Evolutionary conservation across 2,888 invertebrate species (phyloP), one percentile per base, ranked within the genome.

Genomic region (Mythimna pallens): DNA sequence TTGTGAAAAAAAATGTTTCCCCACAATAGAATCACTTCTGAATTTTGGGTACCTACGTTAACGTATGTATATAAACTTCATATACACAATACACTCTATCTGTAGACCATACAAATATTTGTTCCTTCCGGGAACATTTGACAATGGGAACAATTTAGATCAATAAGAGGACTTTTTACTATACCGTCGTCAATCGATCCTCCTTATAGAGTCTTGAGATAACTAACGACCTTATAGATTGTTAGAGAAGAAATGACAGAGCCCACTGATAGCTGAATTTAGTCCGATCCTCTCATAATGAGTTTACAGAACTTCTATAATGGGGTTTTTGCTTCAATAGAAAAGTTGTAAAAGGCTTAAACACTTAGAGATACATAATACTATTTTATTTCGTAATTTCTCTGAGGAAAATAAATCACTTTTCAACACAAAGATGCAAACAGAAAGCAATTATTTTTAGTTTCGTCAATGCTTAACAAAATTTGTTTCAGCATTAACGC

Each of bases 231-330:
- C 80, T 65, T 36, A 43, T 30, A 57, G 34, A 61, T 68, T 47
- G n/a, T 68, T 58, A 57, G 17, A 57, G 25, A 65, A 80, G 63
- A 62, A 57, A 63, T 81, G 81, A 69, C 81, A 78, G 30, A 43
- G 52, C 65, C 43, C 59, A 30, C 54, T 40, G 70, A 70, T 76
- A 40, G 34, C 61, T 73, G 47, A 77, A 65, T 67, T 76, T 61
- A 67, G 30, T 47, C 43, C 64, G 52, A 79, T 67, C 78, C 52
- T 65, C 61, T 58, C 54, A 25, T 82, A 78, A 80, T 82, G 65
- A 80, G 66, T 78, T 79, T 62, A 70, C 55, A 74, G 58, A 83
- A 79, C 67, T 81, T 70, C 50, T 63, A 14, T 82, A 82, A 78
- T 65, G 70, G 34, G 67, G 52, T 70, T 74, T 80, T 65, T 66